Evolutionary conservation across 2,888 invertebrate genomes (phyloP).

Genomic region (Mesorhabditis belari): DNA sequence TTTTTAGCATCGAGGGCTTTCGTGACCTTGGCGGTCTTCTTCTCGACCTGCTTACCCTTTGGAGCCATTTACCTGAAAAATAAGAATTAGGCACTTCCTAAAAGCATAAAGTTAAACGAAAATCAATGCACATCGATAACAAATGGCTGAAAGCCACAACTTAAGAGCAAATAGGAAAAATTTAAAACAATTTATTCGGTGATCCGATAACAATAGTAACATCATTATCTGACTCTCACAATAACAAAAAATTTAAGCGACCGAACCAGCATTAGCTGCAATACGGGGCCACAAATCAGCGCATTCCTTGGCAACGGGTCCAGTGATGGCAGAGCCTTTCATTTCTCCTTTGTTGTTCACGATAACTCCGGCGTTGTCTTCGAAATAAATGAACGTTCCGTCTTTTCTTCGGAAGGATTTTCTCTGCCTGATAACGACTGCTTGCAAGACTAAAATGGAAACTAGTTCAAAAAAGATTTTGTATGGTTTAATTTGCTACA

Average conservation of each 20-base stretch:
- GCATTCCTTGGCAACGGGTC: constrained; percentile 98
- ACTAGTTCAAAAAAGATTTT: background rate
- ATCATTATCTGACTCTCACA: too few relatives aligned
- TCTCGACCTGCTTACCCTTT: constrained; percentile 14
- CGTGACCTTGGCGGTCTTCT: constrained; percentile 27
- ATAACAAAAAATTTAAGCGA: constrained; percentile 66
- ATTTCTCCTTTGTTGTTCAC: constrained; percentile 99
- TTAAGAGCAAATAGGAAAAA: background rate
- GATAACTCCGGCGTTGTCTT: constrained; percentile 88
- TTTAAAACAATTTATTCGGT: constrained; percentile 1
- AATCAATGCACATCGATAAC: background rate
- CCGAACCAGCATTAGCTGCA: constrained; percentile 96
- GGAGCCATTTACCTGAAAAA: constrained; percentile 27
- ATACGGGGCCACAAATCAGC: constrained; percentile 99
- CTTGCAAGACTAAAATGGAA: constrained; percentile 80
- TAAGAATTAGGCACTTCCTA: too few relatives aligned
- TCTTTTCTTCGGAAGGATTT: constrained; percentile 98
- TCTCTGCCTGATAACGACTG: constrained; percentile 94
- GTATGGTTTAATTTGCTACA: background rate
- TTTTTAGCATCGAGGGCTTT: constrained; percentile 52
- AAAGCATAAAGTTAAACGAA: too few relatives aligned
- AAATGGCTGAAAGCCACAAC: background rate
- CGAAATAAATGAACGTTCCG: constrained; percentile 97
- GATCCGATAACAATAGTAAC: constrained; percentile 10
- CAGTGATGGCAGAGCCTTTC: constrained; percentile 98